phyloP scores from a whole-genome alignment of 2,113 vertebrate species.

The Colossoma macropomum region DNA sequence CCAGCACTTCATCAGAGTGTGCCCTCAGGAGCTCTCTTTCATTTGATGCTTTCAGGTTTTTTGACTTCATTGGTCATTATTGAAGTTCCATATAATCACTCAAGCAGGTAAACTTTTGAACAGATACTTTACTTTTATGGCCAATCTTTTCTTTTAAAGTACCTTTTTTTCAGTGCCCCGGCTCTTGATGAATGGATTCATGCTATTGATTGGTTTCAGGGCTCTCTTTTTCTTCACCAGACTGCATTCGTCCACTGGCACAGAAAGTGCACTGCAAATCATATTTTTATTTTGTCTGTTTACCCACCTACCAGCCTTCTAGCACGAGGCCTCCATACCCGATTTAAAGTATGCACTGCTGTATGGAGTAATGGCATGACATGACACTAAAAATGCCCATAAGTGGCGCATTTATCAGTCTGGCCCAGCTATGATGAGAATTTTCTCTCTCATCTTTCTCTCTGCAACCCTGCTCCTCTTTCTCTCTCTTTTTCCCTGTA shows the following conservation, averaged over 20 bases:
- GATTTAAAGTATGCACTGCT: slow-evolving; percentile 44
- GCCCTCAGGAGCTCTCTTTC: neutral
- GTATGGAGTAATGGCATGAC: slow-evolving; percentile 24
- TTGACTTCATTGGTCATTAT: neutral
- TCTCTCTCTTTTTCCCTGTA: slow-evolving; percentile 56
- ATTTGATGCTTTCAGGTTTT: neutral
- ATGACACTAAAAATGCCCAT: slow-evolving; percentile 30
- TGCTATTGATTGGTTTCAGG: slow-evolving; percentile 35
- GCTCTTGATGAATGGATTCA: slow-evolving; percentile 21
- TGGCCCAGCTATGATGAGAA: slow-evolving; percentile 16
- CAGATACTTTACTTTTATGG: neutral
- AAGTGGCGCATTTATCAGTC: slow-evolving; percentile 53
- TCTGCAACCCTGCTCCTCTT: neutral
- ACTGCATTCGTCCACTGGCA: slow-evolving; percentile 38
- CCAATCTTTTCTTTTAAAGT: slow-evolving; percentile 1
- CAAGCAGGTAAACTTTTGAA: neutral
- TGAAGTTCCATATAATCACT: neutral
- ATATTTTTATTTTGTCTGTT: slow-evolving; percentile 42
- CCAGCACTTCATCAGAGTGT: neutral
- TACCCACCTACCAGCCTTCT: slow-evolving; percentile 9
- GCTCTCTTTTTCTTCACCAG: slow-evolving; percentile 4
- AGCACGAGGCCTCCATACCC: neutral
- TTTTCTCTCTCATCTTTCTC: slow-evolving; percentile 23
- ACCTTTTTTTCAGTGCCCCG: neutral
- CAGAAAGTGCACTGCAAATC: slow-evolving; percentile 26